phyloP scores from a whole-genome alignment of 2,888 invertebrate genomes.

The Stenolophus ochropezus region DNA sequence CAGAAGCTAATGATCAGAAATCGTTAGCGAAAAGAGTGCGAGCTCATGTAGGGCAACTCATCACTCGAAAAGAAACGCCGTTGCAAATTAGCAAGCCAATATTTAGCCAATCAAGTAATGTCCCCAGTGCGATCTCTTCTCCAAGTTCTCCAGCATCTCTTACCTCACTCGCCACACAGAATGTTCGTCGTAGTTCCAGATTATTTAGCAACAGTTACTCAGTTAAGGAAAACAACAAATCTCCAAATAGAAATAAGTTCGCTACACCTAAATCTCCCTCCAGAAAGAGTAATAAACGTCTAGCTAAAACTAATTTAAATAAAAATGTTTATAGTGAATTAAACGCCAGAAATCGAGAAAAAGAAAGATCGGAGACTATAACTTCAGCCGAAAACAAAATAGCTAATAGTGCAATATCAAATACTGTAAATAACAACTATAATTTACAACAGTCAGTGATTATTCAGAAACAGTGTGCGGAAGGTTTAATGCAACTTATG shows the following conservation, averaged over 20 bases:
- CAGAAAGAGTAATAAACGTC: constrained; percentile 90
- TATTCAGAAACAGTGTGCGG: constrained; percentile 77
- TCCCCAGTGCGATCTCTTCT: constrained; percentile 71
- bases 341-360: constrained; percentile 82
- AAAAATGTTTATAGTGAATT: constrained; percentile 84
- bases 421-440: constrained; percentile 69
- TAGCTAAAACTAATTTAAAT: constrained; percentile 82
- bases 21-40: constrained; percentile 77
- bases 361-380: constrained; percentile 80
- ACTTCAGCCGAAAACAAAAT: constrained; percentile 75
- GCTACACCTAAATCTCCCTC: constrained; percentile 93
- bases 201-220: constrained; percentile 91
- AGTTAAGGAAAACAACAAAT: constrained; percentile 96
- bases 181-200: constrained; percentile 89
- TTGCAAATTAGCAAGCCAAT: constrained; percentile 79
- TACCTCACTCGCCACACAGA: constrained; percentile 77
- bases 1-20: constrained; percentile 81
- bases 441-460: constrained; percentile 72
- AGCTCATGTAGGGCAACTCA: constrained; percentile 74
- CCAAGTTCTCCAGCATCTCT: constrained; percentile 69
- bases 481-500: constrained; percentile 86
- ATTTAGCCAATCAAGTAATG: constrained; percentile 83
- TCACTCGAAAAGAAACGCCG: constrained; percentile 77
- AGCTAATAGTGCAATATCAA: constrained; percentile 71
- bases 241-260: constrained; percentile 90